Evolutionary conservation across 2,797 vertebrate genomes (phyloP), one percentile per base, ranked within the genome.

Genomic region (Sphenopsis melanotis): DNA sequence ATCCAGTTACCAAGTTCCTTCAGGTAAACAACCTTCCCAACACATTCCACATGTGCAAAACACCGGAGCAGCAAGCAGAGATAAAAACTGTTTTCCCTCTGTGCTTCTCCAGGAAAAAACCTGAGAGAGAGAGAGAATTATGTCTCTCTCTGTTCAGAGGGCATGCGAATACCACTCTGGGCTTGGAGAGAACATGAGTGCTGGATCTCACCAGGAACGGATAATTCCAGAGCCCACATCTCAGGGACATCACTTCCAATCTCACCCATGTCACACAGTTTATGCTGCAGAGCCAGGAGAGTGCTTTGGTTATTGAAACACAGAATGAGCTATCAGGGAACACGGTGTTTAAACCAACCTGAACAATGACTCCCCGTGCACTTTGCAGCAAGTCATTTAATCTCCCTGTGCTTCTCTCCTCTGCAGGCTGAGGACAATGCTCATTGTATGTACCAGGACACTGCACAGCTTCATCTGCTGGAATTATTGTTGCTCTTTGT

Each of bases 381-480:
- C 92, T 90, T 44, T 75, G 49, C 87, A 82, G 59, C 60, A 75
- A 87, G 71, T 68, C 52, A 71, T 83, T 95, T 71, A 17, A 68
- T 87, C 71, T 91, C 53, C 56, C 81, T 30, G 29, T 15, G 55
- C 71, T 49, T 68, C 60, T 55, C 53, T 21, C n/a, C 79, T 78
- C 86, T 50, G 56, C 20, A 41, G 37, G 57, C 68, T 41, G 84
- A 87, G 83, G 71, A 77, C 71, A 87, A 61, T 21, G 14, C 60
- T 75, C 34, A 61, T 20, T 27, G 8, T 49, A 10, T 19, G 37
- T n/a, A n/a, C 72, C 13, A 18, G 69, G 72, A 85, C 59, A 27
- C 82, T 63, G 71, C 34, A 81, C 77, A 95, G 57, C 89, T 94
- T 91, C 87, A 63, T 65, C 71, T 93, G 72, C 79, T 77, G 79